Evolutionary conservation across 2,113 vertebrate genomes (phyloP).

Genomic region (Sterna hirundo): DNA sequence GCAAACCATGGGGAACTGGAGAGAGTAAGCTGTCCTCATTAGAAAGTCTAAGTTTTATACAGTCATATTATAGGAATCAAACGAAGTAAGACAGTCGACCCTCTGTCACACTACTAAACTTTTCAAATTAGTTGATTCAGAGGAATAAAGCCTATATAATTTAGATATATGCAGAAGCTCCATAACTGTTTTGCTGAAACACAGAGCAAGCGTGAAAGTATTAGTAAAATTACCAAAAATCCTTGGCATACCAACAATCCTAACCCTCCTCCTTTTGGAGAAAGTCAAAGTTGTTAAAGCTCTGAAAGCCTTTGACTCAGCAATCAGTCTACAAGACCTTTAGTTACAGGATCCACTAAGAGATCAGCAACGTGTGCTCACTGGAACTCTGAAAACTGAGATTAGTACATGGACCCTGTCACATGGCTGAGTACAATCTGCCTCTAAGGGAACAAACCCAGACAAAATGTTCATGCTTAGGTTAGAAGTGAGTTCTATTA

Average conservation of each 20-base stretch:
- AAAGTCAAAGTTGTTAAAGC: background rate
- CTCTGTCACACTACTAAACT: background rate
- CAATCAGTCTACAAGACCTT: background rate
- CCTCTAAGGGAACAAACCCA: background rate
- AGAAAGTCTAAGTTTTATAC: background rate
- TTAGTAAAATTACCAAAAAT: rapidly evolving
- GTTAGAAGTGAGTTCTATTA: background rate
- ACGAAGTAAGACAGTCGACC: background rate
- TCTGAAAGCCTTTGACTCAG: background rate
- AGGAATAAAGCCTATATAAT: background rate
- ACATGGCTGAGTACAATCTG: background rate
- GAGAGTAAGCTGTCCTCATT: background rate
- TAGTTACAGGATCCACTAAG: background rate
- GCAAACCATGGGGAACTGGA: background rate
- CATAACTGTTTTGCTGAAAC: background rate
- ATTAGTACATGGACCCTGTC: background rate
- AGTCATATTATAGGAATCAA: background rate
- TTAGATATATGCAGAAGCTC: background rate
- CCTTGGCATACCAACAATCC: background rate
- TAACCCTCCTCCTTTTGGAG: background rate
- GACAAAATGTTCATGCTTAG: background rate
- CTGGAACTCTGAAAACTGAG: background rate
- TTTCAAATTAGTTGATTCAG: background rate
- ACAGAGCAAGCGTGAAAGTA: background rate
- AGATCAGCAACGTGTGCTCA: background rate